Conservation (phyloP, 2,888 invertebrate species). For the Drosophila mimetica region DNA sequence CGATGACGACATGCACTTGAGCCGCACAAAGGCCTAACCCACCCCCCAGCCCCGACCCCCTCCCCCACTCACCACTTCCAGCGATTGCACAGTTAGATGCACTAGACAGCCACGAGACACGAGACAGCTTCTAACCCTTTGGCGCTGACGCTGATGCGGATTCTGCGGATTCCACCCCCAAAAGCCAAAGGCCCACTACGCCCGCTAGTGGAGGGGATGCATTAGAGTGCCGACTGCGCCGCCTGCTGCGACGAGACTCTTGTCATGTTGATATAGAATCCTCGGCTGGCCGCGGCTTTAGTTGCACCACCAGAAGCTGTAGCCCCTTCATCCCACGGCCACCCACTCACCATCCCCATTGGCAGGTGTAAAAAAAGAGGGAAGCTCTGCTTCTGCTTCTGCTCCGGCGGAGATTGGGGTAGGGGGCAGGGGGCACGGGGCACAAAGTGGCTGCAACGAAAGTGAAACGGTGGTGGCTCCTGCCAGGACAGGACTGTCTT, state of each 20-base stretch:
- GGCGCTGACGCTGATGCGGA: neutral
- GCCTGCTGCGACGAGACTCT: constrained; percentile 13
- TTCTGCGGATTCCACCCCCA: constrained; percentile 28
- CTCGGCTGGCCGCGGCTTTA: constrained; percentile 49
- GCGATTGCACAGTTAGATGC: constrained; percentile 75
- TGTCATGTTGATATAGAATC: constrained; percentile 76
- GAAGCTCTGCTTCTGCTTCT: too few relatives aligned
- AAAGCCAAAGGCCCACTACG: too few relatives aligned
- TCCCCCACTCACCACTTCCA: constrained; percentile 6
- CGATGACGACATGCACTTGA: constrained; percentile 84
- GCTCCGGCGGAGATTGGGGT: too few relatives aligned
- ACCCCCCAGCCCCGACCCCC: constrained; percentile 12
- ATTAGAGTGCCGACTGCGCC: constrained; percentile 2
- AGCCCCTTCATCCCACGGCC: neutral
- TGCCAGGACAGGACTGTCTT: neutral
- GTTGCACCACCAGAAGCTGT: constrained; percentile 34
- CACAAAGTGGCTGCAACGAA: constrained; percentile 45
- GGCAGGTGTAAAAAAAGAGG: constrained; percentile 60
- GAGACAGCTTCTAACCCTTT: constrained; percentile 47
- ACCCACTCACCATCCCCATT: neutral
- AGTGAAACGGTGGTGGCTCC: constrained; percentile 74
- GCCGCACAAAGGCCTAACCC: constrained; percentile 71
- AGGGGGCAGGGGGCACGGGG: neutral
- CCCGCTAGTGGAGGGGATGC: constrained; percentile 5
- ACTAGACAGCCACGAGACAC: constrained; percentile 78